Percentiles rank a stretch among this genome's conserved stretches.
Evolutionary conservation across 1,140 invertebrate species (phyloP).

Genomic region (Neomicropteryx cornuta): DNA sequence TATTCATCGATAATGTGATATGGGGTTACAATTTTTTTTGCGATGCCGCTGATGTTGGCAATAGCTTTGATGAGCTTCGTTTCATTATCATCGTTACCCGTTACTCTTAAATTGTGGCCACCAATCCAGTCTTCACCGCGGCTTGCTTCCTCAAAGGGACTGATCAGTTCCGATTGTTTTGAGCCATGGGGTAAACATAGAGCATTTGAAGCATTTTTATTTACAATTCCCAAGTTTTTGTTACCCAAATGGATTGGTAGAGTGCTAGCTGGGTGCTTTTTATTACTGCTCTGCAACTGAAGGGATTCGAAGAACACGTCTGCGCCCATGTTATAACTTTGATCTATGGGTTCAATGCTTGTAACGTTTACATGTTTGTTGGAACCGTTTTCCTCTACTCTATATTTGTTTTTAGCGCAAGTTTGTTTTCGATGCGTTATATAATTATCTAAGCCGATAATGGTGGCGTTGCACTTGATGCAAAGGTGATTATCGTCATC

Average conservation of each 20-base stretch:
- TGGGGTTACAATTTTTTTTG: constrained; percentile 36
- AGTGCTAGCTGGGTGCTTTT: constrained; percentile 33
- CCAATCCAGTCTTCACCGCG: constrained; percentile 47
- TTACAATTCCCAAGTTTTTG: constrained; percentile 32
- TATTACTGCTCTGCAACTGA: constrained; percentile 67
- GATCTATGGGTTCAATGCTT: constrained; percentile 26
- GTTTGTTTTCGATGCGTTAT: constrained; percentile 64
- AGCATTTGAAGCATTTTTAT: constrained; percentile 19
- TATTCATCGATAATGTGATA: constrained; percentile 31
- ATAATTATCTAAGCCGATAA: constrained; percentile 71
- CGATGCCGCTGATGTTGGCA: constrained; percentile 40
- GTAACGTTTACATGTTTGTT: constrained; percentile 24
- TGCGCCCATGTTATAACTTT: constrained; percentile 50
- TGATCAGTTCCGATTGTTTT: constrained; percentile 25
- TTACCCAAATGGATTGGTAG: constrained; percentile 25
- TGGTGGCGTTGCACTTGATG: constrained; percentile 71
- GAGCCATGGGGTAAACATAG: no score
- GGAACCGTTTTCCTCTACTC: constrained; percentile 21
- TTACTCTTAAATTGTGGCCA: constrained; percentile 40
- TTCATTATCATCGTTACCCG: constrained; percentile 40
- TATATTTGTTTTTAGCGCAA: constrained; percentile 31
- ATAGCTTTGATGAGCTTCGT: constrained; percentile 51
- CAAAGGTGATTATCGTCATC: constrained; percentile 76
- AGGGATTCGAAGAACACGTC: constrained; percentile 78
- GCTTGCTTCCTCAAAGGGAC: constrained; percentile 30